Evolutionary conservation across 1,140 invertebrate genomes (phyloP).

Genomic region (Lanistes nyassanus): DNA sequence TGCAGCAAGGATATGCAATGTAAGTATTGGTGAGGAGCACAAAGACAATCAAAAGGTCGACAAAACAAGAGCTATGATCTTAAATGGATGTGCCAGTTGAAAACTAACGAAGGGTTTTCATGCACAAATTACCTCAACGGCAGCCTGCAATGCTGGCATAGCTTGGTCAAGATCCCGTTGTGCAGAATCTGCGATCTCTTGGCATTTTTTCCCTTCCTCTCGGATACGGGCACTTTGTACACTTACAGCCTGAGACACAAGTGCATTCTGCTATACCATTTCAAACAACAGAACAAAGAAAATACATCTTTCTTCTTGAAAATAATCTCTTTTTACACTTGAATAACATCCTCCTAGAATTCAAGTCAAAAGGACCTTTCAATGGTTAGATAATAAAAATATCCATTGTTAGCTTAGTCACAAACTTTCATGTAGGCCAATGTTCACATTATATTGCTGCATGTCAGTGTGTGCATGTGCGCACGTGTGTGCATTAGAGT

Average conservation of each 20-base stretch:
- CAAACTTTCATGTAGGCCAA: neutral
- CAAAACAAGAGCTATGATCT: no score
- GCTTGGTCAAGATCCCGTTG: slow-evolving; percentile 80
- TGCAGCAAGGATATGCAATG: no score
- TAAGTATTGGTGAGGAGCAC: no score
- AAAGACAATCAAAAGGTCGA: no score
- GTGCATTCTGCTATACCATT: neutral
- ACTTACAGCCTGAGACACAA: slow-evolving; percentile 43
- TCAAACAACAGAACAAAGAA: no score
- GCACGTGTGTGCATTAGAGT: neutral
- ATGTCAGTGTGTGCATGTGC: neutral
- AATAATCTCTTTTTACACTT: no score
- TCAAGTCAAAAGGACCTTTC: no score
- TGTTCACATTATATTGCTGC: neutral
- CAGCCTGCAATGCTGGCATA: slow-evolving; percentile 84
- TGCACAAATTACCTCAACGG: slow-evolving; percentile 74
- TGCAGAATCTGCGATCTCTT: slow-evolving; percentile 67
- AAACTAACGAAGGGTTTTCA: no score
- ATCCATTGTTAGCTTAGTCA: neutral
- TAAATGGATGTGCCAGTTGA: no score
- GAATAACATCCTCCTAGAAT: no score
- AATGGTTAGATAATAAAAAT: no score
- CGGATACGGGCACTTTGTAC: slow-evolving; percentile 50
- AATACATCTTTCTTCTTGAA: no score
- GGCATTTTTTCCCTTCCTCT: slow-evolving; percentile 22